Base-by-base conservation (phyloP, 35 echinoderm and acorn worm species). In the Eucidaris tribuloides region DNA sequence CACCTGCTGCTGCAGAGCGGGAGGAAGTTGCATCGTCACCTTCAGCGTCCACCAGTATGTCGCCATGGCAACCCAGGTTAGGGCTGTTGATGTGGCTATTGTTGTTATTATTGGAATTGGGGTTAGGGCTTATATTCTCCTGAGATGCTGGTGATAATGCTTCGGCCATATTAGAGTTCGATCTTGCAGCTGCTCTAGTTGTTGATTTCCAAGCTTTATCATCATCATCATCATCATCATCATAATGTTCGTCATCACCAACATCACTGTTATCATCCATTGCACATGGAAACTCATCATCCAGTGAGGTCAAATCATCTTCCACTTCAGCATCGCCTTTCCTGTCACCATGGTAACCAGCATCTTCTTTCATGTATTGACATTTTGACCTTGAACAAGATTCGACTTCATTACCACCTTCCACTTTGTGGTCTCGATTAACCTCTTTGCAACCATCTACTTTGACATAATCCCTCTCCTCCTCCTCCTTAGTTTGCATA, bases 71-170 rank as follows among this genome's bases (percentile, higher is more conserved):
- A n/a, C n/a, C n/a, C n/a, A 17, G 46, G 42, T 84, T 65, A 28
- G 60, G 28, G 45, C 40, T 46, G 63, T 84, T 37, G 82, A 70
- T 63, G 71, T 70, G 62, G 43, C 82, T 23, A 44, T 74, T 74
- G 68, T 40, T 74, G 68, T 74, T 74, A 44, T 74, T 74, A 40
- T 74, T 74, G 68, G n/a, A n/a, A 52, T 52, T 52, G 48, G n/a
- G 48, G 48, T 11, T 52, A 52, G 48, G 9, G 48, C n/a, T n/a
- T 11, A 52, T 52, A 52, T 52, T 52, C 9, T 52, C 48, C 48
- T 52, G 9, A 52, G 48, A n/a, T n/a, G n/a, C n/a, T n/a, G n/a
- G n/a, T n/a, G n/a, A n/a, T n/a, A n/a, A n/a, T n/a, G n/a, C n/a
- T n/a, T n/a, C n/a, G n/a, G n/a, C n/a, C n/a, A n/a, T n/a, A n/a